Conservation (phyloP, 2,113 vertebrate species). For the Eolophus roseicapilla region DNA sequence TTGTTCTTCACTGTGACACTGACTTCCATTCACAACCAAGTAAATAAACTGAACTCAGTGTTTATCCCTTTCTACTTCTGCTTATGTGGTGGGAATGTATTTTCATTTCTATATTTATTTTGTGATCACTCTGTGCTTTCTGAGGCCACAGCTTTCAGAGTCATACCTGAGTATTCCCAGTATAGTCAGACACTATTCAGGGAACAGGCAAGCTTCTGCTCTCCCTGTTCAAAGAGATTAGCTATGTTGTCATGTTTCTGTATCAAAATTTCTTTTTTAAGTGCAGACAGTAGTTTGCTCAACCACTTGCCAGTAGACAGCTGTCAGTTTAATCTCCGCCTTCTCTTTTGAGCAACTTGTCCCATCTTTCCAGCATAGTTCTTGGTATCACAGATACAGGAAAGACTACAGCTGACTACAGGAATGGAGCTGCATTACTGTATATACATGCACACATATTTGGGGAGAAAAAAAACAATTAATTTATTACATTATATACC, state of each 20-base stretch:
- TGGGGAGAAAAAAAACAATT: neutral
- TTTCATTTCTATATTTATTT: constrained; percentile 13
- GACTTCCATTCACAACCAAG: neutral
- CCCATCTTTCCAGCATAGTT: neutral
- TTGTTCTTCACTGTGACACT: neutral
- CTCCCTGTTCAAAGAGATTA: neutral
- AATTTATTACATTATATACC: neutral
- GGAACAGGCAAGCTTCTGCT: neutral
- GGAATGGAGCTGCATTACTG: neutral
- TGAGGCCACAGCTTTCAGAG: neutral
- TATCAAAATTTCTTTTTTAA: neutral
- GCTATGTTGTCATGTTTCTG: neutral
- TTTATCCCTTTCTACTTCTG: neutral
- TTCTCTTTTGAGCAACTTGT: neutral
- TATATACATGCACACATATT: neutral
- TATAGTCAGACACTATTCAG: neutral
- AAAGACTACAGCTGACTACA: neutral
- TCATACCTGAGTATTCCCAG: neutral
- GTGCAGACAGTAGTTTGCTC: neutral
- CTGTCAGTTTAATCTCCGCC: neutral
- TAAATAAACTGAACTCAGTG: constrained; percentile 10
- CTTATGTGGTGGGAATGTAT: neutral
- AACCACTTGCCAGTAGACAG: neutral
- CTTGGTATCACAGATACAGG: neutral
- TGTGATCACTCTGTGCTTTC: neutral